Conservation (phyloP, 2,797 vertebrate genomes). For the Poecilia velifera region DNA sequence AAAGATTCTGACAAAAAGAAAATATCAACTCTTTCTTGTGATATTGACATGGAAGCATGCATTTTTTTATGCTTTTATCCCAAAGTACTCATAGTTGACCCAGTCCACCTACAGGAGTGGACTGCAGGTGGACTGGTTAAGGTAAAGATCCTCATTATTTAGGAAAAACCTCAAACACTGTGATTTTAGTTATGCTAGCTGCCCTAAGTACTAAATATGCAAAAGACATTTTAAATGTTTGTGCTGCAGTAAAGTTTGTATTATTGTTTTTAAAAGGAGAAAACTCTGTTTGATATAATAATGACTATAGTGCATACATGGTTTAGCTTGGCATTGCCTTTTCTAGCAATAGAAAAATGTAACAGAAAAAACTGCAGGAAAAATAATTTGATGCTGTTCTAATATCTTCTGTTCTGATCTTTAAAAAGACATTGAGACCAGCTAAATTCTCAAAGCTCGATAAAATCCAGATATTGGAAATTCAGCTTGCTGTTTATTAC, state of each 20-base stretch:
- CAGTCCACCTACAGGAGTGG: not conserved
- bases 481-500: not conserved
- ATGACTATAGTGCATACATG: not conserved
- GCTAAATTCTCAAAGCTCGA: not conserved
- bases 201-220: not conserved
- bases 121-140: not conserved
- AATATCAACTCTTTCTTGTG: not conserved
- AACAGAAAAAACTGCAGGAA: not conserved
- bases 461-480: not conserved
- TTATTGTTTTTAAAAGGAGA: not conserved
- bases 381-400: not conserved
- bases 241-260: not conserved
- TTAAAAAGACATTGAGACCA: not conserved
- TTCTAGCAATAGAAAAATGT: not conserved
- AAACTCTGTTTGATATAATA: not conserved
- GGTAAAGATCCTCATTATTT: not conserved
- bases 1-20: not conserved
- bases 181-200: not conserved
- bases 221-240: not conserved
- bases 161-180: not conserved
- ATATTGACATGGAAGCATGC: not conserved
- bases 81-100: not conserved
- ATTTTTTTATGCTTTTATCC: not conserved
- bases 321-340: not conserved
- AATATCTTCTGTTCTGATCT: not conserved